These are phyloP conservation scores for Chitala chitala DNA, from an alignment of 2,113 vertebrate species.

Conservation along the genomic window DNA sequence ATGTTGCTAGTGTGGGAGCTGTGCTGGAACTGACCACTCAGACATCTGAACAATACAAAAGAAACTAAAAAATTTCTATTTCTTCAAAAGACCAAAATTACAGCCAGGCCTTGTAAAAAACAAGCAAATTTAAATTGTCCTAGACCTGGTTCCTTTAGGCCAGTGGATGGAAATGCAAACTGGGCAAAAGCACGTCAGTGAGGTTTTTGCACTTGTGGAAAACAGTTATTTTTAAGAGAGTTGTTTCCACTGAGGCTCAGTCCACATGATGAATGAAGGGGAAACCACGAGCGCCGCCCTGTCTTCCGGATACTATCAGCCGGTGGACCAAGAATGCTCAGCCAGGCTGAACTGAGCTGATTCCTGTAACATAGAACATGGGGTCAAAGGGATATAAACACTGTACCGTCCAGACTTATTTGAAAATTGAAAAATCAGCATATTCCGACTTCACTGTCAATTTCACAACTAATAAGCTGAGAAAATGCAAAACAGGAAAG, in stretches of 20 bases:
- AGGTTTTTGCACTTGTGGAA: neutral
- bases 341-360: neutral
- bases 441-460: too few species aligned
- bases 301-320: too few species aligned
- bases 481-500: too few species aligned
- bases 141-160: neutral
- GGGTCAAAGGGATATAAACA: too few species aligned
- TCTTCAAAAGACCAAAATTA: neutral
- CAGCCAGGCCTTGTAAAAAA: neutral
- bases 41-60: too few species aligned
- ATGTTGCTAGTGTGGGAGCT: too few species aligned
- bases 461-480: too few species aligned
- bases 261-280: neutral
- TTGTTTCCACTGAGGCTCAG: neutral
- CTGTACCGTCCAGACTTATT: too few species aligned
- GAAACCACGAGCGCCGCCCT: neutral
- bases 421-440: too few species aligned
- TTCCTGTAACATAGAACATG: neutral
- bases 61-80: too few species aligned
- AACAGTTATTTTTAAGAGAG: slow-evolving; percentile 16
- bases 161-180: neutral
- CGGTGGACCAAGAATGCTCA: neutral
- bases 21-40: too few species aligned
- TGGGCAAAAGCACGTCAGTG: neutral
- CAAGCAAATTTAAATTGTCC: neutral